These are phyloP conservation scores for Prionace glauca DNA, from an alignment of 2,797 vertebrate genomes.

Conservation along the genomic window DNA sequence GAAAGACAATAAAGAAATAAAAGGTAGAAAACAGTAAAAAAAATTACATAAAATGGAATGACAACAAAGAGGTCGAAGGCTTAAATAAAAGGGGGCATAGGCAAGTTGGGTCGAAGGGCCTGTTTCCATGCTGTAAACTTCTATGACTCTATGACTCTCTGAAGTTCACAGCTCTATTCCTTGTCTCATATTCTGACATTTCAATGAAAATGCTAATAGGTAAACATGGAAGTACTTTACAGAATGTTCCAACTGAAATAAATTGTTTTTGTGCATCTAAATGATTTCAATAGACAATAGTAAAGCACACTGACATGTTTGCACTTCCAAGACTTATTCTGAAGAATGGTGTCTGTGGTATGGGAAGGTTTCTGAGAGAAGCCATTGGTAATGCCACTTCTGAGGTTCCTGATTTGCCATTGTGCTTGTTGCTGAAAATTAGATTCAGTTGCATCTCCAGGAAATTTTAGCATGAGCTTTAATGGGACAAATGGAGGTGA, in stretches of 20 bases:
- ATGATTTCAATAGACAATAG: neutral
- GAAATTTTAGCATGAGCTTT: neutral
- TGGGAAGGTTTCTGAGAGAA: neutral
- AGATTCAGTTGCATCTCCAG: neutral
- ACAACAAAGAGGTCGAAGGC: no score
- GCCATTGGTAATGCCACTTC: neutral
- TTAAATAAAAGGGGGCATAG: no score
- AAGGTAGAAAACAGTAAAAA: no score
- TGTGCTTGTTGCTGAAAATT: neutral
- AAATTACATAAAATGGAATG: no score
- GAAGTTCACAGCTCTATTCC: neutral
- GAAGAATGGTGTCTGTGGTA: neutral
- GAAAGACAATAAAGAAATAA: no score
- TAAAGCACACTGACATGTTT: neutral
- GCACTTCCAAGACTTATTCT: neutral
- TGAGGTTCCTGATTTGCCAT: neutral
- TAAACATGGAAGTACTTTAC: no score
- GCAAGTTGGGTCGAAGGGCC: no score
- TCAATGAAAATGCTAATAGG: neutral
- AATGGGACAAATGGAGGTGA: neutral
- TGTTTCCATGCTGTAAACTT: no score
- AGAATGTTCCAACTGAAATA: neutral
- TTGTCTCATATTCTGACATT: neutral
- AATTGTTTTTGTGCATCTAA: neutral
- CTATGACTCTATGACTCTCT: no score